phyloP scores from a whole-genome alignment of 1,140 invertebrate species.

The Bilobella aurantiaca region DNA sequence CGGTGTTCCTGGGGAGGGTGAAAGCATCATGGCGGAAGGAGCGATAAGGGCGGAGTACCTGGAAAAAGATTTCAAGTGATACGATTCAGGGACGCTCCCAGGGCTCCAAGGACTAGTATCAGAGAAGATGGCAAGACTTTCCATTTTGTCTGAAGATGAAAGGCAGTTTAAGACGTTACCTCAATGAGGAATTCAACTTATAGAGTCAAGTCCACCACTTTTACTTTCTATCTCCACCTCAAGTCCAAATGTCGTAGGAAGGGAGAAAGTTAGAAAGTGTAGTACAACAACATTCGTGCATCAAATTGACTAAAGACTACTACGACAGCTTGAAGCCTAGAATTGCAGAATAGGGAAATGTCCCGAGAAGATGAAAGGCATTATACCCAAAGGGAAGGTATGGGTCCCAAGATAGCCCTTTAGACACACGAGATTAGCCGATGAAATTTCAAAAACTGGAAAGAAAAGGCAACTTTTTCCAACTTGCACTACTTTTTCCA shows the following conservation, averaged over 20 bases:
- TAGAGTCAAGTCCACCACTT: background rate
- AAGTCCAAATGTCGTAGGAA: background rate
- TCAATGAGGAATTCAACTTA: background rate
- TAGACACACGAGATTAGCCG: constrained; percentile 35
- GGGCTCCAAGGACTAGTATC: too few relatives aligned
- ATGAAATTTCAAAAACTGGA: constrained; percentile 25
- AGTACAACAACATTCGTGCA: too few relatives aligned
- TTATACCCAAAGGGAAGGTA: constrained; percentile 33
- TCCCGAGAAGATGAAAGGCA: constrained; percentile 30
- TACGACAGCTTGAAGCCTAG: background rate
- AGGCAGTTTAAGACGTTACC: background rate
- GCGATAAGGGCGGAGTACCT: constrained; percentile 13
- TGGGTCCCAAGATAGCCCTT: constrained; percentile 30
- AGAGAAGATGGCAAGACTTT: too few relatives aligned
- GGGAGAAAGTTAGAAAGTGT: too few relatives aligned
- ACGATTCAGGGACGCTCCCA: constrained; percentile 22
- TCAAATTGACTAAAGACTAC: too few relatives aligned
- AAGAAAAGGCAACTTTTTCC: constrained; percentile 3
- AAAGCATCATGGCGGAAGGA: background rate
- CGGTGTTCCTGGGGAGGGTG: background rate
- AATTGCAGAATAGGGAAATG: constrained; percentile 13
- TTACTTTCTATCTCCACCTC: background rate
- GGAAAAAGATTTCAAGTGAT: constrained; percentile 20
- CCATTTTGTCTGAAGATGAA: background rate
- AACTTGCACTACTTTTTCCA: too few relatives aligned